Evolutionary conservation across 2,113 vertebrate species (phyloP).

Genomic region (Arenaria interpres): DNA sequence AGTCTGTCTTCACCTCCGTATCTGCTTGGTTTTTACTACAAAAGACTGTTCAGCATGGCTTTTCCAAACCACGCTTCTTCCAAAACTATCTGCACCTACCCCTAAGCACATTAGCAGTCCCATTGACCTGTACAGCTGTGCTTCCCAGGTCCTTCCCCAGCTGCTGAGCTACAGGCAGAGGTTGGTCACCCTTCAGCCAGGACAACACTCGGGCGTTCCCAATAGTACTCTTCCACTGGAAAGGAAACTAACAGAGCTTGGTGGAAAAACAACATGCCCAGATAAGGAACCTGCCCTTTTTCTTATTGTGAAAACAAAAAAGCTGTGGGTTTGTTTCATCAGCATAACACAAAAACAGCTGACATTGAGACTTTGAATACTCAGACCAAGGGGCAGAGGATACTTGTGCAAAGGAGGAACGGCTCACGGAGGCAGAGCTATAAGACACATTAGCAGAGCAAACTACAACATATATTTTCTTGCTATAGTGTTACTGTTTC

Average conservation of each 20-base stretch:
- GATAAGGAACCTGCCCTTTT: constrained; percentile 43
- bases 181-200: background rate
- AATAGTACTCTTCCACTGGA: background rate
- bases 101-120: background rate
- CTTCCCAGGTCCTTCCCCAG: background rate
- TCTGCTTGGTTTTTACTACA: background rate
- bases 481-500: background rate
- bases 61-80: background rate
- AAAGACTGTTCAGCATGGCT: background rate
- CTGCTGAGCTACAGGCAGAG: background rate
- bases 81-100: background rate
- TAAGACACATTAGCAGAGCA: background rate
- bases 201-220: background rate
- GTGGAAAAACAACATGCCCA: background rate
- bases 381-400: background rate
- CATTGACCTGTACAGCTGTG: background rate
- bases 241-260: background rate
- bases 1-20: background rate
- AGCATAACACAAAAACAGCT: constrained; percentile 58
- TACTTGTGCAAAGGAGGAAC: background rate
- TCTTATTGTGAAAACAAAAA: constrained; percentile 12
- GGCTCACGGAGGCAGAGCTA: background rate
- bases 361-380: background rate
- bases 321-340: constrained; percentile 42
- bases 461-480: background rate